Evolutionary conservation across 2,797 vertebrate genomes (phyloP).

Genomic region (Chelidonichthys spinosus): DNA sequence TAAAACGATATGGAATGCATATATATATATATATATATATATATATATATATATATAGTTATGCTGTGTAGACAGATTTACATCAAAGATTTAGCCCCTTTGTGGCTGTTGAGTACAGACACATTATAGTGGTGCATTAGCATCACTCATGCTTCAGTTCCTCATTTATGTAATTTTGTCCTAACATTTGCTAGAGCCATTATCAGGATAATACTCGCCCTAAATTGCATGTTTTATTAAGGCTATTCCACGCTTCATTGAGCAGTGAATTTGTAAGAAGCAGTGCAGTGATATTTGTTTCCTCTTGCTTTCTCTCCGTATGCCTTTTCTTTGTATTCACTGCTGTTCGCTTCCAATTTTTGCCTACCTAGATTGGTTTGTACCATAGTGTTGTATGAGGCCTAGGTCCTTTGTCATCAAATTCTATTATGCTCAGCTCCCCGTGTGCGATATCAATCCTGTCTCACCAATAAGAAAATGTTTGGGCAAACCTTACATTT

Average conservation of each 20-base stretch:
- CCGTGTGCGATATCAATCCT: constrained; percentile 23
- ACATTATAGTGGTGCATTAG: constrained; percentile 83
- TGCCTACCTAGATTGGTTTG: constrained; percentile 31
- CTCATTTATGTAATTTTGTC: constrained; percentile 49
- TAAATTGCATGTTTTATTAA: constrained; percentile 81
- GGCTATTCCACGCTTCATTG: constrained; percentile 72
- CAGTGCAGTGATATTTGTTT: constrained; percentile 52
- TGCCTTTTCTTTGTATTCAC: constrained; percentile 29
- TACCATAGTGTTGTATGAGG: constrained; percentile 15
- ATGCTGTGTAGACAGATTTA: constrained; percentile 71
- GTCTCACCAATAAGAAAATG: constrained; percentile 18
- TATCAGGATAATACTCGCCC: constrained; percentile 71
- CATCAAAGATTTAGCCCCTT: constrained; percentile 82
- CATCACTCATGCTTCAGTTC: constrained; percentile 63
- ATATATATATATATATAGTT: not conserved
- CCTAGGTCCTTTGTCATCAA: constrained; percentile 22
- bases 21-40: not conserved
- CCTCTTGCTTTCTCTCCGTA: constrained; percentile 29
- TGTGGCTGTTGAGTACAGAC: constrained; percentile 41
- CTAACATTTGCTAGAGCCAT: constrained; percentile 66
- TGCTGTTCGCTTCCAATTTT: constrained; percentile 42
- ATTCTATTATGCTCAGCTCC: constrained; percentile 31
- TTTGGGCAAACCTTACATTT: constrained; percentile 17
- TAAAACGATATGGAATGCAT: constrained; percentile 48
- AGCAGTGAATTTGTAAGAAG: constrained; percentile 74